These are phyloP conservation scores for Sarcophaga peregrina DNA, from an alignment of 1,140 invertebrate species.

Conservation along the genomic window DNA sequence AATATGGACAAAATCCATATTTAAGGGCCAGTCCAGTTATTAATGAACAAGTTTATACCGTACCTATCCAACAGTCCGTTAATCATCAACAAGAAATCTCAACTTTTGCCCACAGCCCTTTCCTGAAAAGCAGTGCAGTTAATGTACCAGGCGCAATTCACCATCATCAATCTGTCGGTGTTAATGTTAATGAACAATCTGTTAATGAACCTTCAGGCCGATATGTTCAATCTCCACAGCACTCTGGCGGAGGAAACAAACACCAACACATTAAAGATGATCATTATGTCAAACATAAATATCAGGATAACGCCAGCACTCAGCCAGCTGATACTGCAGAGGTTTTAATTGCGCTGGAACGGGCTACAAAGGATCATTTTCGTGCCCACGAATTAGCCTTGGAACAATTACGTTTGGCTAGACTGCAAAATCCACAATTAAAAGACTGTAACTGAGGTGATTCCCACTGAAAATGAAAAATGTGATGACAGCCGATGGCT, in stretches of 20 bases:
- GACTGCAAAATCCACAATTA: conserved; percentile 49
- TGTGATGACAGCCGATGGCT: not conserved
- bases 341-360: conserved; percentile 51
- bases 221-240: not conserved
- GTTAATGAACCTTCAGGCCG: not conserved
- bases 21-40: not conserved
- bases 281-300: not conserved
- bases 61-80: no score
- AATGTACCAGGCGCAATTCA: not conserved
- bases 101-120: not conserved
- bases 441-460: conserved; percentile 40
- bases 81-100: not conserved
- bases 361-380: conserved; percentile 58
- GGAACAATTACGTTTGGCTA: conserved; percentile 61
- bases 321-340: not conserved
- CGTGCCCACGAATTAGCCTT: conserved; percentile 59
- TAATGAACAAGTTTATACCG: no score
- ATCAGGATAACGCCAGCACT: not conserved
- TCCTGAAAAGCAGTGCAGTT: not conserved
- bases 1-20: not conserved
- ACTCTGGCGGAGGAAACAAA: not conserved
- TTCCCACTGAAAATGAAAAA: not conserved
- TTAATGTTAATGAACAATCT: not conserved
- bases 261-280: conserved; percentile 29
- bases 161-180: not conserved